Evolutionary conservation across 2,113 vertebrate species (phyloP), one percentile per base, ranked within the genome.

Genomic region (Aptenodytes forsteri): DNA sequence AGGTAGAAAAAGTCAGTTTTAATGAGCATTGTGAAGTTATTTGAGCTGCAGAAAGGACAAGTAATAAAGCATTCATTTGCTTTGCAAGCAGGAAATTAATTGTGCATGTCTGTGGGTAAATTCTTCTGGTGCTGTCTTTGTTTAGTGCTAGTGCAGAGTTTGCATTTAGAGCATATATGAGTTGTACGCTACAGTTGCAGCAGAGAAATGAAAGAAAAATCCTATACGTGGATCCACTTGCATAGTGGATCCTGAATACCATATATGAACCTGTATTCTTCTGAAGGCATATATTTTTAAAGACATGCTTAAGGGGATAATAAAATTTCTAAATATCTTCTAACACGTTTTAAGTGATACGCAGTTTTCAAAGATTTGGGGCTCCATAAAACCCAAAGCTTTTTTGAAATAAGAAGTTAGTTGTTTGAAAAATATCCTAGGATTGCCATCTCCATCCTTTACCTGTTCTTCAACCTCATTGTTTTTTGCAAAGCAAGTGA

Each of bases 61-160:
- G 71, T 30, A 92, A 70, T 77, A 93, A 91, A 70, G 46, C 17
- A 73, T 70, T 65, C 6, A 66, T 97, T 95, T 94, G 29, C 67
- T 97, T 81, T 89, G 59, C 55, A 83, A 69, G 75, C 75, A 75
- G 86, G 67, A 97, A 88, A 90, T 96, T 73, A 83, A 46, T 66
- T 56, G 62, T 42, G 75, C 66, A 22, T 70, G 67, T n/a, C 40
- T 46, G 62, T 20, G 71, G 16, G 25, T 62, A 94, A 90, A 90
- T 86, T 83, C 49, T 92, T 86, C 79, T 80, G 23, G 44, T 29
- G 11, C 20, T 87, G 52, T 40, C 73, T 83, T 93, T 93, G 77
- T 55, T 22, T 78, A 26, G 29, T 49, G 47, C 46, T 83, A 30
- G 25, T 91, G 71, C 58, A 66, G 89, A 81, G 71, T 69, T 72